Base-by-base conservation (phyloP, 2,888 invertebrate genomes). In the Tenthredo scrophulariae region DNA sequence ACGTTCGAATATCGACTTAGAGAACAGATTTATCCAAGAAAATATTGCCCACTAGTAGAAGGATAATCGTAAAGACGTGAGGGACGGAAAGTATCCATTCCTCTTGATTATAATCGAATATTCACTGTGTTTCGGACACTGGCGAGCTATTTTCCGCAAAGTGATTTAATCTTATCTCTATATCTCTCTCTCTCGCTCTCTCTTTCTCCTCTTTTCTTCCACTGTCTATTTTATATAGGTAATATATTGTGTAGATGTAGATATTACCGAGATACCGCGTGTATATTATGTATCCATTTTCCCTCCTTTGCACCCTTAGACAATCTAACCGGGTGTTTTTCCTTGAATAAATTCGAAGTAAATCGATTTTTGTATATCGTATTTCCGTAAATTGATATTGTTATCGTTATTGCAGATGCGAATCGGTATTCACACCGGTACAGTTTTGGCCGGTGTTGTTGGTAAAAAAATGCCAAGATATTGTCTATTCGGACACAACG, bases 401-500 rank as follows among this genome's bases (percentile, higher is more conserved):
- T 82, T 43, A 79, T 67, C 84, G 79, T 84, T 74, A 84, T 33
- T 84, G 82, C 94, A 98, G 98, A 98, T 99, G 98, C 95, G 99
- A 79, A 98, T 99, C 89, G 99, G 99, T 0, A 95, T 99, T 9
- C 98, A 99, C 91, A 98, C 98, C 0, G 98, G 98, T 0, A 97
- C 98, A 0, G 98, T 98, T 0, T 93, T 99, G 70, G 98, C 98
- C 1, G 99, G 98, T 0, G 98, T 99, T 0, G 98, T 99, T 5
- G 98, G 98, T 0, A 97, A 97, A 84, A 98, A 97, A 89, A 98
- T 98, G 98, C 96, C 98, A 37, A 96, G 98, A 89, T 99, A 98
- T 91, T 99, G 98, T 92, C 96, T 99, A 86, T 98, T 99, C 91
- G 98, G 99, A 0, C 98, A 98, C 93, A 98, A 98, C 92, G 98